These are phyloP conservation scores for Sprattus sprattus DNA, from an alignment of 2,113 vertebrate genomes.

Conservation along the genomic window DNA sequence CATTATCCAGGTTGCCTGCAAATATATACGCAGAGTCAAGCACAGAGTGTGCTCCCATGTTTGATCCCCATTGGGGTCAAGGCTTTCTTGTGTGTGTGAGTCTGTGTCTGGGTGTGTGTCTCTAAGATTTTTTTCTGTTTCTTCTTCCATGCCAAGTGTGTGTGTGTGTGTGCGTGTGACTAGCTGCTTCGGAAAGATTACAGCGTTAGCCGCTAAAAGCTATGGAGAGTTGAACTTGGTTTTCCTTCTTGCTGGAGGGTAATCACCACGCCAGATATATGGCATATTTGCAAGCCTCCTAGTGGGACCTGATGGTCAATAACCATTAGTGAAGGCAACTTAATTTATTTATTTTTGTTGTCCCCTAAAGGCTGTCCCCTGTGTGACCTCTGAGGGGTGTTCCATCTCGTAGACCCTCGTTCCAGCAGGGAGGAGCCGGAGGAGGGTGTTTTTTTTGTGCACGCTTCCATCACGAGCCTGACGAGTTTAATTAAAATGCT, in stretches of 20 bases:
- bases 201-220: neutral
- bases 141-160: neutral
- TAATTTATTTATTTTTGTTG: constrained; percentile 21
- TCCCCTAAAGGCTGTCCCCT: constrained; percentile 47
- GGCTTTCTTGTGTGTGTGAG: neutral
- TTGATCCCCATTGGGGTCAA: constrained; percentile 1
- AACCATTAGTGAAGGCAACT: constrained; percentile 26
- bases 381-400: constrained; percentile 56
- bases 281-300: constrained; percentile 9
- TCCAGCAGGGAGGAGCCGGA: constrained; percentile 47
- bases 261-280: neutral
- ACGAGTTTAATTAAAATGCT: constrained; percentile 71
- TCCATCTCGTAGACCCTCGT: constrained; percentile 50
- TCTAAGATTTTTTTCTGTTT: neutral
- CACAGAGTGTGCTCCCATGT: constrained; percentile 3
- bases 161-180: constrained; percentile 35
- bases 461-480: constrained; percentile 62
- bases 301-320: constrained; percentile 19
- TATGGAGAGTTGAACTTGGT: constrained; percentile 3
- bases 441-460: constrained; percentile 10
- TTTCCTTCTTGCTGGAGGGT: too few relatives aligned
- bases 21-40: constrained; percentile 13
- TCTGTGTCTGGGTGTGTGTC: neutral
- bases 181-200: constrained; percentile 26
- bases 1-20: constrained; percentile 47